These are phyloP conservation scores for Stratiomys singularior DNA, from an alignment of 2,888 invertebrate species.

Conservation along the genomic window DNA sequence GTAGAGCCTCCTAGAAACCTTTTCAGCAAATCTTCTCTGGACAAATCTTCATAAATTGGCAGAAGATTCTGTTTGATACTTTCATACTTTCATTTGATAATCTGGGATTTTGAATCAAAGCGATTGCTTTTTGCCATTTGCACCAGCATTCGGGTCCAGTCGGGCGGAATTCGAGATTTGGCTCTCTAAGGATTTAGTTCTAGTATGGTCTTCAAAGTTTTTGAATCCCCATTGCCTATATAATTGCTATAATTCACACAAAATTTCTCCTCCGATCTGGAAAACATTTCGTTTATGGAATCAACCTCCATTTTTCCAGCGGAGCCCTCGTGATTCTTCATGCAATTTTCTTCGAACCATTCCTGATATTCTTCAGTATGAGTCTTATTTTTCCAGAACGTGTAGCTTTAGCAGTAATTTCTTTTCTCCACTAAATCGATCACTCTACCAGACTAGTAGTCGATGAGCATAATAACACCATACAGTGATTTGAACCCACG, in stretches of 20 bases:
- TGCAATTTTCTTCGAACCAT: conserved; percentile 11
- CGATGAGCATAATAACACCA: not conserved
- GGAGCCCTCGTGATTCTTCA: conserved; percentile 25
- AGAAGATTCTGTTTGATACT: conserved; percentile 27
- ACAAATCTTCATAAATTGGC: conserved; percentile 47
- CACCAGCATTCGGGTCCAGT: not conserved
- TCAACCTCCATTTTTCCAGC: conserved; percentile 38
- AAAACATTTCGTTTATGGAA: conserved; percentile 16
- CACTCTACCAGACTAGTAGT: conserved; percentile 23
- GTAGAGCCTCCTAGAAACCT: conserved; percentile 51
- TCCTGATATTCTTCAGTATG: not conserved
- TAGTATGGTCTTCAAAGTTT: conserved; percentile 5
- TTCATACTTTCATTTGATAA: not conserved
- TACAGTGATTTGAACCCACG: not conserved
- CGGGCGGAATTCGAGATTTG: not conserved
- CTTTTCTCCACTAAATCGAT: conserved; percentile 22
- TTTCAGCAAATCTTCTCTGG: conserved; percentile 1
- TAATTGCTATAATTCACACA: conserved; percentile 28
- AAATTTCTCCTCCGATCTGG: conserved; percentile 29
- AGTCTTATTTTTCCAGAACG: not conserved
- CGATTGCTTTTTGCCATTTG: not conserved
- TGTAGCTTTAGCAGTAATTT: conserved; percentile 47
- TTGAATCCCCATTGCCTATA: conserved; percentile 31
- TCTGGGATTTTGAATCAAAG: too few species aligned
- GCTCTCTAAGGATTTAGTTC: not conserved